Percentiles rank a stretch among this genome's conserved stretches.
Evolutionary conservation across 1,140 invertebrate species (phyloP).

Genomic region (Hyposmocoma kahamanoa): DNA sequence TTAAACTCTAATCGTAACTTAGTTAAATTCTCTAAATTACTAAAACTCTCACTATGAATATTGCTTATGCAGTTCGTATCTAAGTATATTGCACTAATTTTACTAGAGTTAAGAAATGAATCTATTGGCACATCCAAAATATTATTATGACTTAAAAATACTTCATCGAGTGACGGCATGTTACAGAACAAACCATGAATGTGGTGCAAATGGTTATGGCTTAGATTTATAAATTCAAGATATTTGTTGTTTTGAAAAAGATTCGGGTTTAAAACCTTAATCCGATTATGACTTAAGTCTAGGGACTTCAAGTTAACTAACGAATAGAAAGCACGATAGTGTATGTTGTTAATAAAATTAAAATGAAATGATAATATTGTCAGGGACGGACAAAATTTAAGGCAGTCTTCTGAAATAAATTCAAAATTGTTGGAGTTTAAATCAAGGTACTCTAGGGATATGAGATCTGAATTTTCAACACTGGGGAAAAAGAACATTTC

Average conservation of each 20-base stretch:
- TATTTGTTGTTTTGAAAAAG: conserved; percentile 85
- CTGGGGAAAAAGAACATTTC: conserved; percentile 78
- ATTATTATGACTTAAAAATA: conserved; percentile 93
- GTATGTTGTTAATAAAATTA: conserved; percentile 86
- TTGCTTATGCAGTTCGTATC: conserved; percentile 64
- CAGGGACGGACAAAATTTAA: conserved; percentile 88
- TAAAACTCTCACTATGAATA: conserved; percentile 68
- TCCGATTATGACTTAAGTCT: conserved; percentile 91
- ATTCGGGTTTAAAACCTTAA: conserved; percentile 83
- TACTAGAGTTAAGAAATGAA: conserved; percentile 86
- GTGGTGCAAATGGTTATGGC: conserved; percentile 91
- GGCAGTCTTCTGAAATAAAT: conserved; percentile 84
- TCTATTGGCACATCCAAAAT: conserved; percentile 89
- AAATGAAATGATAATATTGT: conserved; percentile 88
- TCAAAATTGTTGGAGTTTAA: conserved; percentile 92
- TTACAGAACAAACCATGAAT: conserved; percentile 87
- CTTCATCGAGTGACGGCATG: conserved; percentile 82
- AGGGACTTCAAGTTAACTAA: conserved; percentile 85
- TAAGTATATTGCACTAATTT: conserved; percentile 58
- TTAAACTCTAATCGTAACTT: conserved; percentile 63
- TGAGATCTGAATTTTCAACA: conserved; percentile 81
- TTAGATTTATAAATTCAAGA: conserved; percentile 86
- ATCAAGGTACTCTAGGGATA: conserved; percentile 85
- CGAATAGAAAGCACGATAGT: conserved; percentile 84
- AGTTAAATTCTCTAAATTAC: conserved; percentile 56